Evolutionary conservation across 2,113 vertebrate species (phyloP), one percentile per base, ranked within the genome.

Genomic region (Pseudopipra pipra): DNA sequence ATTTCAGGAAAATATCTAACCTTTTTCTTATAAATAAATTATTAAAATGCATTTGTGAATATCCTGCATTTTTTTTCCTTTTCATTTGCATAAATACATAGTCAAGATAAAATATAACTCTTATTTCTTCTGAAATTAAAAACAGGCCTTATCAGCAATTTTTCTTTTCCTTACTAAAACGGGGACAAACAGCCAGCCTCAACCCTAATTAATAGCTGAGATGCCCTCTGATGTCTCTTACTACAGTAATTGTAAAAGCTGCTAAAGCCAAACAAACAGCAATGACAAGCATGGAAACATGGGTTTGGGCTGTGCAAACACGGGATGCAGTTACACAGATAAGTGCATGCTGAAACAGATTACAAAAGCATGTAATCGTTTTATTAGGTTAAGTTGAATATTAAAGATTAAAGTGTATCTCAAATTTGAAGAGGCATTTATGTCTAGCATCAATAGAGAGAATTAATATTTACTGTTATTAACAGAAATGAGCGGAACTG

Each of bases 181-280:
- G 49, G 81, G 74, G 70, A 91, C 23, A 7, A 94, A 79, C 67
- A 88, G 37, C 46, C 82, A 95, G 56, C 55, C 63, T 76, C 89
- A 93, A 59, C 52, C 21, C 58, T 76, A 87, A 76, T 67, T 94
- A 92, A 79, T 19, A 88, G 83, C 62, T 82, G 67, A 78, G 67
- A 75, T 59, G 58, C 30, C 49, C 66, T 91, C 84, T 82, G 61
- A 88, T 73, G 54, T 59, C 52, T 95, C 49, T 84, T 77, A 73
- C 71, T 75, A 52, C 39, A 63, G 44, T 27, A 79, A 88, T 33
- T 78, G 47, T 78, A 83, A 80, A 87, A 88, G 87, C 49, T 91
- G 56, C 73, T 95, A 83, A 79, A 96, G 93, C 67, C 51, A 93
- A 94, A 77, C 81, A 68, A 74, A 91, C 21, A 83, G 71, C 58